Base-by-base conservation (phyloP, 2,888 invertebrate species). In the Melipona beecheii region DNA sequence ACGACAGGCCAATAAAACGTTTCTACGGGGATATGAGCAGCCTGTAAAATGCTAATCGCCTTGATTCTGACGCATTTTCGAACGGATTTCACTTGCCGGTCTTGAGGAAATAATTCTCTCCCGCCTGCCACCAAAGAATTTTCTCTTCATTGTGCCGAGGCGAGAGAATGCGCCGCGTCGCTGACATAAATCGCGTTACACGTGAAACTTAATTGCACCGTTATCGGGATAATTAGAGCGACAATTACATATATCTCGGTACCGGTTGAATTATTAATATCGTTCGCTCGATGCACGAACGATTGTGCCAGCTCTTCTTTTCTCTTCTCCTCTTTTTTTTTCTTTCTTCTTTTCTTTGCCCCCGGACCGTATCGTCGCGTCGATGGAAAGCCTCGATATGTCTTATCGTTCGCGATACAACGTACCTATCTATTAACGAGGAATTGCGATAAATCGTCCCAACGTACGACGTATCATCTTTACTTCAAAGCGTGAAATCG, bases 1-100 rank as follows among this genome's bases (percentile, higher is more conserved):
- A 93, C 94, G 94, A 92, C 90, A 93, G 86, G 89, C 92, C 93
- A 92, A 93, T 93, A 94, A 93, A 93, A 92, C 92, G 93, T 91
- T 91, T 90, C 90, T 90, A 89, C 90, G 87, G 87, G 86, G 90
- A 89, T 91, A 90, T 52, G 72, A 87, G 86, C 83, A 83, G 87
- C 88, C 91, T 90, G 91, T 93, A 93, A 94, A 94, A 93, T 93
- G 93, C 91, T 93, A 93, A 94, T 94, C 91, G 85, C 70, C 84
- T 83, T 70, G 79, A 76, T 84, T 89, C 90, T 86, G 88, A 91
- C 91, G 91, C 91, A 87, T 92, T 91, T 91, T 86, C 92, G 90
- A 91, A 91, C 91, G 88, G 86, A 90, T 91, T 92, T 92, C 91
- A 88, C 89, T 86, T 86, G 87, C 66, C 83, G 86, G 75, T 84